Base-by-base conservation (phyloP, 2,797 vertebrate genomes). In the Fratercula arctica region DNA sequence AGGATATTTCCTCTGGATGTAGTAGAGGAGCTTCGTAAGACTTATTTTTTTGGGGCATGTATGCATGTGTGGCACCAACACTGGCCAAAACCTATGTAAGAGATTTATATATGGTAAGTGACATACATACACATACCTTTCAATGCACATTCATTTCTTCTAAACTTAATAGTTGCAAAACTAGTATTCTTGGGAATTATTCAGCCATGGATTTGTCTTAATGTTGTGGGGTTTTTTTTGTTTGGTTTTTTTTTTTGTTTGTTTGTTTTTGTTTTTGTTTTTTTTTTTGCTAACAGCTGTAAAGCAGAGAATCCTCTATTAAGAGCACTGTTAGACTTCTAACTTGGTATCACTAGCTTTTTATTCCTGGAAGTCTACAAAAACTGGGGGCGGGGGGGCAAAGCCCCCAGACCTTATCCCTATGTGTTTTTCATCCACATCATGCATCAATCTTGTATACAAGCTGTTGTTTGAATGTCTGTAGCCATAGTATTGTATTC, bases 381-480 rank as follows among this genome's bases (percentile, higher is more conserved):
- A 82, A 85, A 10, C 2, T 8, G 2, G 24, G 16, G 2, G 11
- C 5, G 0, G 1, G 3, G 12, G 13, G 3, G 41, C 19, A 17
- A 18, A 26, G 50, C 50, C 10, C 7, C 21, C 13, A 26, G 14
- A 8, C 1, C 2, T 66, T 87, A 14, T 61, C 20, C 11, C 3
- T 80, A 2, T 33, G 4, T 51, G 59, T 43, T 86, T 86, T 90
- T 48, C 12, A 4, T 57, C 39, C 33, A 17, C 20, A 16, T 63
- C 14, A 13, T 63, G 6, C 16, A 6, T 77, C n/a, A 15, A 5
- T 41, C 24, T 54, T 85, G 14, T 68, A 2, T 46, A 31, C 17
- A 59, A 63, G 21, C 20, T 84, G n/a, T 33, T 74, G 31, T 63
- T 81, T 67, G 13, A 73, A 61, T 57, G 23, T 57, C 28, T 93